Evolutionary conservation across 2,888 invertebrate species (phyloP), one percentile per base, ranked within the genome.

Genomic region (Tetranychus truncatus): DNA sequence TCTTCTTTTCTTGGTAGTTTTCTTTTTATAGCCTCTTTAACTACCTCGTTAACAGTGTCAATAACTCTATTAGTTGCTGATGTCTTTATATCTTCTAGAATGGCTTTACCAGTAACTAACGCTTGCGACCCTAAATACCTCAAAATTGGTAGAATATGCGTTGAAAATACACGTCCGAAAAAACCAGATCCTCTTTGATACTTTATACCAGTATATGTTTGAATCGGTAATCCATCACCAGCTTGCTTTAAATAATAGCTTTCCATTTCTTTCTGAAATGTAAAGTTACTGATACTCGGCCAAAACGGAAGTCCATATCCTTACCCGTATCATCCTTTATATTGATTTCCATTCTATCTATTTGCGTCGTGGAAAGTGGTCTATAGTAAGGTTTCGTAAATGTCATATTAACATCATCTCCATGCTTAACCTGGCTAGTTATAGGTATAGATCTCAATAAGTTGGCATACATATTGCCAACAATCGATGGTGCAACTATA

Each of bases 171-270:
- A 21, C 15, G 72, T 1, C 75, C 75, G 24, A 75, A 72, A n/a
- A 75, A 75, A 1, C 75, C 75, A 24, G 72, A 45, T 9, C 75
- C 75, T 72, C 72, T 71, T 4, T 75, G 75, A 55, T 45, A 75
- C 18, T 72, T n/a, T n/a, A 55, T n/a, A 6, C 75, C 75, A 45
- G 72, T 5, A 21, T 72, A 75, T 1, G 20, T 21, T 1, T 21
- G 21, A 21, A 21, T 21, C 1, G 75, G 6, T 9, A 75, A 24
- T 7, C 72, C 75, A 6, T 18, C 11, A 1, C 75, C 75, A 1
- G 46, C 46, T 75, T 75, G 75, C 44, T 67, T 73, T 18, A 20
- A 6, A 55, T 75, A 75, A 67, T 45, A 67, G 20, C 24, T 1
- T 34, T 65, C 21, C 21, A 21, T 21, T 21, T 21, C 21, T 21